Conservation (phyloP, 1,140 invertebrate genomes). For the Eurytemora carolleeae region DNA sequence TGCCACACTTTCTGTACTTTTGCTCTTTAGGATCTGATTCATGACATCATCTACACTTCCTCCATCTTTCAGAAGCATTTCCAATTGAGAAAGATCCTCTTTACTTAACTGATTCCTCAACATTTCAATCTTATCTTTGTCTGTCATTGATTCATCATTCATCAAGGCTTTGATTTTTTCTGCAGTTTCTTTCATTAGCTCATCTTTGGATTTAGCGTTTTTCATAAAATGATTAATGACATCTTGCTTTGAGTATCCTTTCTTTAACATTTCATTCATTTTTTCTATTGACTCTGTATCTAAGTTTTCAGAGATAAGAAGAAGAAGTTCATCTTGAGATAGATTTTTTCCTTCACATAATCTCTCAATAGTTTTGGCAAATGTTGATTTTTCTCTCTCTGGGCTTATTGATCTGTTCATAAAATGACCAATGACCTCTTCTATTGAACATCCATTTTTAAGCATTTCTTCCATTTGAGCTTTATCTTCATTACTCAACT, state of each 20-base stretch:
- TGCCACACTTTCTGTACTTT: not conserved
- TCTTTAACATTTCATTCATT: not conserved
- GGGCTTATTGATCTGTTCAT: not conserved
- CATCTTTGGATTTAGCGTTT: not conserved
- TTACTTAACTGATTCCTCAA: not conserved
- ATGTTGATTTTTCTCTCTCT: not conserved
- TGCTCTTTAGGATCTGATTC: not conserved
- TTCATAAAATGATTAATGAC: not conserved
- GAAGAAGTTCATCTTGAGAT: not conserved
- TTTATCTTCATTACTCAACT: not conserved
- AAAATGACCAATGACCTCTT: not conserved
- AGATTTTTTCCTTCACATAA: not conserved
- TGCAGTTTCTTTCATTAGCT: not conserved
- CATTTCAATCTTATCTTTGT: not conserved
- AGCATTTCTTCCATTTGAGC: not conserved
- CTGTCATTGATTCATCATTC: not conserved
- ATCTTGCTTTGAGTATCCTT: not conserved
- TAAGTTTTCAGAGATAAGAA: not conserved
- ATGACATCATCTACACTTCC: not conserved
- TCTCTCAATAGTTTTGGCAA: not conserved
- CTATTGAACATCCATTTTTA: not conserved
- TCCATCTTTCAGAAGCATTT: not conserved
- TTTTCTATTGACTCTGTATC: not conserved
- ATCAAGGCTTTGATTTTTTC: not conserved
- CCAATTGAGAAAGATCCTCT: not conserved